Percentiles rank a stretch among this genome's conserved stretches.
phyloP scores from a whole-genome alignment of 2,113 vertebrate genomes.

The Notothenia rossii region DNA sequence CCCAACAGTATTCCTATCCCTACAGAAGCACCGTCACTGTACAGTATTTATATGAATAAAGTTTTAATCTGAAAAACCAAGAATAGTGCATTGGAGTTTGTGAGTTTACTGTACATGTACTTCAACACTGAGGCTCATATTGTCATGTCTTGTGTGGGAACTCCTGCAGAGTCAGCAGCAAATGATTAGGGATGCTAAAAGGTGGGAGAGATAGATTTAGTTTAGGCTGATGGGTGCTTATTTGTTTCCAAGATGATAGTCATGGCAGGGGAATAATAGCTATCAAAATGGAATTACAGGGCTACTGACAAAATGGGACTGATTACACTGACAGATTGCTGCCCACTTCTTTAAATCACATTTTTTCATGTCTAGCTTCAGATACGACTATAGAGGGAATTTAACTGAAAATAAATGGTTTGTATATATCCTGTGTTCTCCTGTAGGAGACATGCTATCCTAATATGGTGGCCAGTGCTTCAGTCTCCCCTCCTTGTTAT shows the following conservation, averaged over 20 bases:
- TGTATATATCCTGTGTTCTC: too few species aligned
- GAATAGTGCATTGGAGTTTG: background rate
- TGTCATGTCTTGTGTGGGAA: background rate
- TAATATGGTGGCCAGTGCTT: too few species aligned
- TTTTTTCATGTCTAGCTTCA: background rate
- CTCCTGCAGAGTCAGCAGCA: background rate
- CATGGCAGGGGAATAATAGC: constrained; percentile 11
- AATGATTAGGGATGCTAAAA: background rate
- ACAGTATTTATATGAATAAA: background rate
- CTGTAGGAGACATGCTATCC: too few species aligned
- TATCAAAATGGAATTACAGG: constrained; percentile 22
- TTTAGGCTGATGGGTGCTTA: constrained; percentile 23
- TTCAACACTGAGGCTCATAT: background rate
- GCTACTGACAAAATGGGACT: constrained; percentile 2
- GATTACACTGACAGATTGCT: constrained; percentile 11
- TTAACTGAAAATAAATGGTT: background rate
- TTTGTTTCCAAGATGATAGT: constrained; percentile 22
- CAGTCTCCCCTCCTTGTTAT: too few species aligned
- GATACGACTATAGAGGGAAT: background rate
- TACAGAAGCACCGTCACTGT: too few species aligned
- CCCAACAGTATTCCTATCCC: background rate
- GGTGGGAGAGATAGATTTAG: background rate
- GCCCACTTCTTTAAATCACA: constrained; percentile 10
- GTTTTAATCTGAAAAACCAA: background rate
- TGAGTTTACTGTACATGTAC: background rate